A percentile compares a stretch with the other conserved stretches of the same genome.
These are phyloP conservation scores for Xylota segnis DNA, from an alignment of 2,888 invertebrate genomes.

Conservation along the genomic window DNA sequence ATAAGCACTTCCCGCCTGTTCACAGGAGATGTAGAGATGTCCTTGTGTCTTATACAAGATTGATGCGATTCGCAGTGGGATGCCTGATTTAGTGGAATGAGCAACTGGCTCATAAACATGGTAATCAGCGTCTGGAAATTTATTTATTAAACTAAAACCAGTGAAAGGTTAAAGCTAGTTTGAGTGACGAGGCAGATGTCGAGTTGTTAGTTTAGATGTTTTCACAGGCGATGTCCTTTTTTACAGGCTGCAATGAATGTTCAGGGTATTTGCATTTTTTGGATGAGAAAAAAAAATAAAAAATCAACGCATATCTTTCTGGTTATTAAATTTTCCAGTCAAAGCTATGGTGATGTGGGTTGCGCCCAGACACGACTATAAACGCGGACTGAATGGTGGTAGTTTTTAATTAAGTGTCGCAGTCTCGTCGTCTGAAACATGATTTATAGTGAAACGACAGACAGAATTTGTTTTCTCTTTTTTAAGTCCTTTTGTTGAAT, in stretches of 20 bases:
- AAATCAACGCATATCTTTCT: neutral
- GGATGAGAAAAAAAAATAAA: neutral
- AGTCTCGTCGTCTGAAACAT: conserved; percentile 60
- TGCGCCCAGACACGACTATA: conserved; percentile 24
- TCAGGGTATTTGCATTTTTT: conserved; percentile 36
- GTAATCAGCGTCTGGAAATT: conserved; percentile 61
- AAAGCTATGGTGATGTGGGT: neutral
- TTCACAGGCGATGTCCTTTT: neutral
- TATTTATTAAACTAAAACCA: conserved; percentile 27
- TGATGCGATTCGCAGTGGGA: conserved; percentile 53
- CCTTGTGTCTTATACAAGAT: conserved; percentile 33
- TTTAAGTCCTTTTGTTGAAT: neutral
- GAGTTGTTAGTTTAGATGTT: neutral
- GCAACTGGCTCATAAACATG: conserved; percentile 57
- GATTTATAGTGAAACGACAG: conserved; percentile 40
- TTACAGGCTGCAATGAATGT: neutral
- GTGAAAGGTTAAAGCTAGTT: conserved; percentile 1
- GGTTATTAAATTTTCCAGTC: conserved; percentile 9
- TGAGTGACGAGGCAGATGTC: neutral
- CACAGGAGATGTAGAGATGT: neutral
- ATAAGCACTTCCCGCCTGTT: neutral
- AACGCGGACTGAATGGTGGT: conserved; percentile 24
- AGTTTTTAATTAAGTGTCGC: conserved; percentile 57
- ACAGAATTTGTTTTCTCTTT: conserved; percentile 20
- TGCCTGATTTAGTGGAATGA: conserved; percentile 39